Evolutionary conservation across 2,113 vertebrate genomes (phyloP).

Genomic region (Melanocharis versteri): DNA sequence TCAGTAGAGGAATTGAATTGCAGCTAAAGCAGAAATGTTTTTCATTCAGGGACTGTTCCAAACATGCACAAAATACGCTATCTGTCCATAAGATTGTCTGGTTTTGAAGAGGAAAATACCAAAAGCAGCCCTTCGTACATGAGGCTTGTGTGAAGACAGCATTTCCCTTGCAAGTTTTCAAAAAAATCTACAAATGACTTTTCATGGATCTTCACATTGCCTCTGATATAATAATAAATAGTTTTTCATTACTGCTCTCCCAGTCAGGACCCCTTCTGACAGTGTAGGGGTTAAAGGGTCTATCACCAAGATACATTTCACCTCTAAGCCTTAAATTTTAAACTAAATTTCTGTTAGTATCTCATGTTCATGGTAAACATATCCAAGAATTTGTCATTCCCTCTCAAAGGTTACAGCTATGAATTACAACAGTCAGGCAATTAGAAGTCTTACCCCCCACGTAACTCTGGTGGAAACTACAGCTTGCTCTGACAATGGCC

Average conservation of each 20-base stretch:
- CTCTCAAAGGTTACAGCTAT: background rate
- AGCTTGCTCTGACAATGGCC: background rate
- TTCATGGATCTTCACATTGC: background rate
- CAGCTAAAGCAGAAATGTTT: background rate
- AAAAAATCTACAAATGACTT: background rate
- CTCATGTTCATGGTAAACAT: background rate
- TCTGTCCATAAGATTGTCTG: background rate
- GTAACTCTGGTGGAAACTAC: background rate
- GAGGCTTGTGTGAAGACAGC: background rate
- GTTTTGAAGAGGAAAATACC: background rate
- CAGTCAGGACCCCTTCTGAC: background rate
- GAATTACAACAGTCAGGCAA: background rate
- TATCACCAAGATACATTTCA: background rate
- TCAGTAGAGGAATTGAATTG: background rate
- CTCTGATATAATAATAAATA: background rate
- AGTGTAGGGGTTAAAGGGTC: background rate
- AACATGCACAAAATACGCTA: background rate
- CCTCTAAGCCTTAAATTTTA: background rate
- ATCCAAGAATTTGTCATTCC: background rate
- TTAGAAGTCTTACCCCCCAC: rapidly evolving
- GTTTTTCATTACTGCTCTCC: background rate
- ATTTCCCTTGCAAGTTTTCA: background rate
- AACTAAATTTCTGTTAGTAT: background rate
- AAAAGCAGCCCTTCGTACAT: rapidly evolving
- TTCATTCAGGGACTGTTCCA: background rate